These are phyloP conservation scores for Philypnodon macrostomus DNA, from an alignment of 2,797 vertebrate species.

Conservation along the genomic window DNA sequence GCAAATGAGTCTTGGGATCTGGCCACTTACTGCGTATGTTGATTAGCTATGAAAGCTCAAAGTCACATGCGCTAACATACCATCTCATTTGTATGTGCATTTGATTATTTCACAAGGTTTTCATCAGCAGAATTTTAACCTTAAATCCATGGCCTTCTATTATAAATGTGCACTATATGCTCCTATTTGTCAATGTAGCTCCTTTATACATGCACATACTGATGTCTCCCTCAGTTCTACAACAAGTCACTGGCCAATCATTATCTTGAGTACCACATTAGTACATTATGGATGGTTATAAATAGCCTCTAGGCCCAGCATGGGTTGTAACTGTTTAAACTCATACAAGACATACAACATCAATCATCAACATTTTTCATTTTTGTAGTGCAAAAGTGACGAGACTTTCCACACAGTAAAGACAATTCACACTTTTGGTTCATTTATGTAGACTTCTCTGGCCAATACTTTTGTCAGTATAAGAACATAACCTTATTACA, in stretches of 20 bases:
- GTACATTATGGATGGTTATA: slow-evolving; percentile 11
- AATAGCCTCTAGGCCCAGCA: not conserved
- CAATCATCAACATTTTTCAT: slow-evolving; percentile 33
- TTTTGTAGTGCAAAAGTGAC: slow-evolving; percentile 27
- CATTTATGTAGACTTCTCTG: slow-evolving; percentile 12
- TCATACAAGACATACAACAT: slow-evolving; percentile 7
- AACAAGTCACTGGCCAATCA: not conserved
- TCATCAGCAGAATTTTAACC: too few relatives aligned
- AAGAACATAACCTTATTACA: slow-evolving; percentile 17
- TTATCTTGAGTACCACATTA: not conserved
- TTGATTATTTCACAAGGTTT: too few relatives aligned
- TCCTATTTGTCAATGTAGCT: not conserved
- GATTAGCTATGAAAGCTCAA: too few relatives aligned
- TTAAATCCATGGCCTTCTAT: too few relatives aligned
- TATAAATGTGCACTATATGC: not conserved
- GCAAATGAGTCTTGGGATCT: too few relatives aligned
- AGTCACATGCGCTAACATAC: too few relatives aligned
- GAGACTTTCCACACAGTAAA: not conserved
- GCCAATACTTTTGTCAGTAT: slow-evolving; percentile 13
- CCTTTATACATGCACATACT: not conserved
- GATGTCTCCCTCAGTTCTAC: not conserved
- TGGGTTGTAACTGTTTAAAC: slow-evolving; percentile 15
- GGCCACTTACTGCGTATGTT: too few relatives aligned
- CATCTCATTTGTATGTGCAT: too few relatives aligned
- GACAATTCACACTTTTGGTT: slow-evolving; percentile 19